Base-by-base conservation (phyloP, 2,888 invertebrate species). In the Lydus trimaculatus region DNA sequence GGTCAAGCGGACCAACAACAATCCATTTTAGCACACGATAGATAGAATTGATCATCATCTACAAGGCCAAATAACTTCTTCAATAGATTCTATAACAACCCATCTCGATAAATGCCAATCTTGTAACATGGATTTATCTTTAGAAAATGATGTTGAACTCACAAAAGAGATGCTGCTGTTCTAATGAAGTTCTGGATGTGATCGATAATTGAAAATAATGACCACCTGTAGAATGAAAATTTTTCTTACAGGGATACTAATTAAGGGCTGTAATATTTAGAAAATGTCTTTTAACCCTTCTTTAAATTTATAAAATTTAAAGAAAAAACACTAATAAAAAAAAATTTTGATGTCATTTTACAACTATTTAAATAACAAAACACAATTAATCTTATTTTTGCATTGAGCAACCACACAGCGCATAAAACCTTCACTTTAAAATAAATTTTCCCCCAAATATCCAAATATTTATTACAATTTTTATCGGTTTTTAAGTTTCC, bases 1-100 rank as follows among this genome's bases (percentile, higher is more conserved):
- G 48, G 48, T 48, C 48, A 48, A 48, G 48, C 20, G 48, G 3
- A 48, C 48, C 48, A 48, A 48, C 48, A 48, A 43, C 43, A 43
- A 48, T 48, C 48, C 48, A 48, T 48, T 48, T 48, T 48, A 6
- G 20, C 9, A 20, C 13, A 48, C 48, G 11, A 43, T 43, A n/a
- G n/a, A 43, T 36, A 15, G 39, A 43, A 17, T 43, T 48, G 20
- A 43, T 43, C 43, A 4, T 6, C 6, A 4, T 3, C 20, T 8
- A 20, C 5, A 7, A 6, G 20, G 23, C 48, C n/a, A 43, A 43
- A 6, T 17, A 20, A 48, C 48, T 48, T 48, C 48, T 48, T 20
- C 48, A 48, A 48, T 48, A 20, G 20, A 48, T 48, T 13, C 20
- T 43, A 43, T 43, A 48, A 17, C 17, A 20, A 48, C 20, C 17